These are phyloP conservation scores for Alosa alosa DNA, from an alignment of 2,113 vertebrate species.

Conservation along the genomic window DNA sequence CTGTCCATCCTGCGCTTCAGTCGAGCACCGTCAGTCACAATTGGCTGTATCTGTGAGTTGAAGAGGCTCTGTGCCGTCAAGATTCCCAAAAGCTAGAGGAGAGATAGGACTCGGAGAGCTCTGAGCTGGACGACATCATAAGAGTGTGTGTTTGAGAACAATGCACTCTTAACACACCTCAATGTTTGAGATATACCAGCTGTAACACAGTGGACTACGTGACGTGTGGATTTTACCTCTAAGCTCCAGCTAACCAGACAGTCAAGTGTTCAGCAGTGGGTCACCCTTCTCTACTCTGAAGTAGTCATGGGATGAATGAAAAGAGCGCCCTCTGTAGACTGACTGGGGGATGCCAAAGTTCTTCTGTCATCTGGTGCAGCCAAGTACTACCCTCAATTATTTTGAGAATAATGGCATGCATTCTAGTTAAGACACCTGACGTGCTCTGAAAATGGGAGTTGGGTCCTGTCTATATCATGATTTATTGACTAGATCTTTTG, in stretches of 20 bases:
- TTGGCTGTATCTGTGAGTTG: not conserved
- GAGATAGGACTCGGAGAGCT: not conserved
- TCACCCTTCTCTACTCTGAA: not conserved
- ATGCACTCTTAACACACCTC: not conserved
- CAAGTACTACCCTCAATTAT: no score
- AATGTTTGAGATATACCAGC: not conserved
- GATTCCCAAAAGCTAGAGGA: not conserved
- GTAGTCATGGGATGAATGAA: not conserved
- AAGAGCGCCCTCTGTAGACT: not conserved
- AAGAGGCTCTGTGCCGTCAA: not conserved
- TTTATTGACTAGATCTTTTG: no score
- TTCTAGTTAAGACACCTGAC: not conserved
- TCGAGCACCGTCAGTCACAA: not conserved
- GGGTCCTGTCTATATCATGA: no score
- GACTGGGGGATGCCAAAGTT: not conserved
- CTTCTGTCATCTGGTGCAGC: not conserved
- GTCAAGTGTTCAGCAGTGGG: not conserved
- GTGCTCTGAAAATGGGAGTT: not conserved
- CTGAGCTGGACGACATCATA: not conserved
- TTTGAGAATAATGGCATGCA: not conserved
- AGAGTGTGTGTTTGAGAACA: not conserved
- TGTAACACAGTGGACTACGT: not conserved
- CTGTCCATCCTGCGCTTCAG: slow-evolving; percentile 81
- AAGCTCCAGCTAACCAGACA: not conserved
- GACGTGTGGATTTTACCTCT: not conserved